Base-by-base conservation (phyloP, 2,797 vertebrate genomes). In the Hozukius guyotensis region DNA sequence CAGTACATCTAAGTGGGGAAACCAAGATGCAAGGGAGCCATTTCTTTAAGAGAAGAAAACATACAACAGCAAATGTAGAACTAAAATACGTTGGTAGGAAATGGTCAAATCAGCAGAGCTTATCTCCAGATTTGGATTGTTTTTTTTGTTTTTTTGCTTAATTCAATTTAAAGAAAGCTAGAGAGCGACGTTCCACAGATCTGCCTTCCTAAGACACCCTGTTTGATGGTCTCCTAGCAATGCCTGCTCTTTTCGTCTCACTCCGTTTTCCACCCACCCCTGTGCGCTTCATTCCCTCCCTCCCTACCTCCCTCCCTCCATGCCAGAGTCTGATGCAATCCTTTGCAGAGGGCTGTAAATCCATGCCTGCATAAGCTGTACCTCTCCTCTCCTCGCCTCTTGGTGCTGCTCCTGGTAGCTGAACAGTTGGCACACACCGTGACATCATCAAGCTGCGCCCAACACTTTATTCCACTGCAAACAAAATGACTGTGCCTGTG, bases 301-400 rank as follows among this genome's bases (percentile, higher is more conserved):
- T 71, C 89, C 82, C 88, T 90, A 89, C 83, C 88, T 90, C 89
- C 85, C 88, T 90, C 90, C 85, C 88, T 90, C 90, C 84, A 84
- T 91, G 89, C 87, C 90, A 93, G 86, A 92, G 93, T 96, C 96
- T 96, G 96, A 96, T 96, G 96, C 96, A 96, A 96, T 96, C 95
- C 92, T 93, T 93, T 95, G 92, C 93, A 92, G 92, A 96, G 94
- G 90, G 93, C 93, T 96, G 95, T 95, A 96, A 96, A 96, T 94
- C 92, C 88, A 94, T 87, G 92, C 86, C 93, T 90, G 90, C 86
- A 89, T 91, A 87, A 92, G 83, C 89, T 72, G 75, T 76, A 87
- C 80, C 87, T 93, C 88, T 85, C 76, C 82, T 79, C 81, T 83
- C 69, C 82, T 67, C 55, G 75, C 80, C 85, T 89, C 85, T 85